Percentiles rank a stretch among this genome's conserved stretches.
Evolutionary conservation across 2,113 vertebrate species (phyloP).

Genomic region (Acrocephalus kingi): DNA sequence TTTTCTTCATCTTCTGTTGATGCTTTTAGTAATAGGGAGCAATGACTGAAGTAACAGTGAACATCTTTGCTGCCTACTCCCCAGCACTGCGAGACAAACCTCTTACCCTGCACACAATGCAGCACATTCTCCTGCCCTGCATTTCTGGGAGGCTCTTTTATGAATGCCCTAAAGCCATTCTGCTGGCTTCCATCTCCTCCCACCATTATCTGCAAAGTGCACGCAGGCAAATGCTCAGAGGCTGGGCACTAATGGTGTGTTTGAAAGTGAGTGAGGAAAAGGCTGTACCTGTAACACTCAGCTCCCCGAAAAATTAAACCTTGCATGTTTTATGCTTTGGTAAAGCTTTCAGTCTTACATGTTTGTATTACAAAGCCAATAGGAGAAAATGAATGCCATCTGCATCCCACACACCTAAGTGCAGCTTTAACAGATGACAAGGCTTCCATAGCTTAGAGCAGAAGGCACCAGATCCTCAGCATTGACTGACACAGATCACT

Average conservation of each 20-base stretch:
- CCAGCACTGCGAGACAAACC: background rate
- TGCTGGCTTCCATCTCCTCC: background rate
- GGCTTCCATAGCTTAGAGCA: background rate
- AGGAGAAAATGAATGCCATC: background rate
- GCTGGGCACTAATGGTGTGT: background rate
- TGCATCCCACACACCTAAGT: background rate
- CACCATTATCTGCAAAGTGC: background rate
- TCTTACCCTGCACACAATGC: background rate
- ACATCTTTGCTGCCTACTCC: background rate
- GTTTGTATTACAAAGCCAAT: background rate
- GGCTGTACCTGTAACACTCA: background rate
- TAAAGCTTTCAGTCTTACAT: background rate
- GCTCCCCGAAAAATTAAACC: background rate
- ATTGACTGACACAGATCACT: constrained; percentile 14
- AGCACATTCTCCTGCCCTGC: background rate
- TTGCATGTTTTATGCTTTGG: background rate
- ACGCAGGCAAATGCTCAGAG: background rate
- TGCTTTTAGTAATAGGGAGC: background rate
- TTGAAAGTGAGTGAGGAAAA: background rate
- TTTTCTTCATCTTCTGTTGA: background rate
- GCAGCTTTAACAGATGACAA: background rate
- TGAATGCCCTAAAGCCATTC: background rate
- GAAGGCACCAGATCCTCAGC: constrained; percentile 12
- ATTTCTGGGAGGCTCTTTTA: background rate
- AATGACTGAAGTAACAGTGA: background rate